A percentile compares a stretch with the other conserved stretches of the same genome.
Conservation (phyloP, 92 coral and sea anemone genomes). For the Palythoa grandis region DNA sequence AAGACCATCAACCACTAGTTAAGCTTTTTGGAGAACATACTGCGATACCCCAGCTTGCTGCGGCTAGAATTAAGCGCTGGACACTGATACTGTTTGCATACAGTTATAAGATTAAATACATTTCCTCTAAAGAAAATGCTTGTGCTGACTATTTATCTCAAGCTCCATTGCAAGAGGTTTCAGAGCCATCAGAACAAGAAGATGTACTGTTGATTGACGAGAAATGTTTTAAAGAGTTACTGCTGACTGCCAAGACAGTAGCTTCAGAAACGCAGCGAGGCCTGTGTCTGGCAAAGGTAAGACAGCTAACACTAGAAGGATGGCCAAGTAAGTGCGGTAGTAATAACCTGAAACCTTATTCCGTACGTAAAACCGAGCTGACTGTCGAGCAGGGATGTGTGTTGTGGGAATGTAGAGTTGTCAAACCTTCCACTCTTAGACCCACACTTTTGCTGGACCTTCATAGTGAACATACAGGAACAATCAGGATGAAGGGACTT, state of each 20-base stretch:
- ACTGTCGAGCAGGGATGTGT: slow-evolving; percentile 38
- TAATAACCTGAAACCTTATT: slow-evolving; percentile 10
- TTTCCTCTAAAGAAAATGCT: slow-evolving; percentile 51
- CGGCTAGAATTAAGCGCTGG: slow-evolving; percentile 56
- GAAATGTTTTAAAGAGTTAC: slow-evolving; percentile 23
- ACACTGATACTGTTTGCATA: slow-evolving; percentile 50
- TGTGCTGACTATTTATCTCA: slow-evolving; percentile 55
- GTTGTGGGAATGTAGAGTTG: too few species aligned
- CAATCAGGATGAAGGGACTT: neutral
- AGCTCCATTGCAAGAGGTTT: slow-evolving; percentile 43
- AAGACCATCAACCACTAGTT: slow-evolving; percentile 41
- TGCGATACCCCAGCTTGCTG: slow-evolving; percentile 55
- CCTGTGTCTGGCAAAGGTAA: slow-evolving; percentile 32
- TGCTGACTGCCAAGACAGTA: slow-evolving; percentile 48
- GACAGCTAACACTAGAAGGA: slow-evolving; percentile 37
- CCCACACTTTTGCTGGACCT: too few species aligned
- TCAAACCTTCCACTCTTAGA: too few species aligned
- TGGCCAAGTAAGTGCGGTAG: slow-evolving; percentile 14
- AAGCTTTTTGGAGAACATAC: slow-evolving; percentile 44
- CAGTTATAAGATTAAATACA: slow-evolving; percentile 44
- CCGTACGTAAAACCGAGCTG: neutral
- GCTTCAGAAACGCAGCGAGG: slow-evolving; percentile 48
- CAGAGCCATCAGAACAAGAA: slow-evolving; percentile 27
- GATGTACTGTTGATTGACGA: slow-evolving; percentile 28
- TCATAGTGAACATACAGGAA: slow-evolving; percentile 18